Base-by-base conservation (phyloP, 2,888 invertebrate genomes). In the Dicycla oo region DNA sequence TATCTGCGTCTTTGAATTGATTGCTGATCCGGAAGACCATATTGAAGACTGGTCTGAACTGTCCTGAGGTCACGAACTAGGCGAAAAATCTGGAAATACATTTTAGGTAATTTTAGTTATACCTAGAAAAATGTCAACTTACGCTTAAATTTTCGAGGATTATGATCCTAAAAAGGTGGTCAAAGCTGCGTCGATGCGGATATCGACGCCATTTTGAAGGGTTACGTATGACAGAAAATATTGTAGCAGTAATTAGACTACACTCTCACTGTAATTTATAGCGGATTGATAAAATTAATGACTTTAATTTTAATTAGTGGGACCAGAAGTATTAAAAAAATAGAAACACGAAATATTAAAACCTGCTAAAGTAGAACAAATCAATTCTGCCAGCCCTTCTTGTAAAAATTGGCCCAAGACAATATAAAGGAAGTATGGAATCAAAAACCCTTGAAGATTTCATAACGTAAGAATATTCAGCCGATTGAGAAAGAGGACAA, bases 11-110 rank as follows among this genome's bases (percentile, higher is more conserved):
- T 73, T 74, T 13, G 85, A 77, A 47, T 74, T 57, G 8, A 77
- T 11, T 51, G 56, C 86, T 13, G 78, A 70, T 73, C 88, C 90
- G 18, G 88, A 78, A 30, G 94, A 94, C 94, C 93, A 93, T 71
- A 91, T 76, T 3, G 91, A 84, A 92, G 93, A 93, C 78, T 91
- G 90, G 82, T 91, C 91, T 43, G 88, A 88, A 69, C 81, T 86
- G 58, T 87, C 84, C 73, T 93, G 91, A 74, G 93, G 94, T 94
- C 94, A 94, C 88, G 92, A 92, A 73, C 92, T 93, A 38, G 93
- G 88, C 0, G 91, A 84, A 34, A 92, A 74, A 82, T 92, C 94
- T 94, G 91, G 0, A 86, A 92, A 83, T 30, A 80, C 0, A 69
- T 5, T 18, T 23, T 4, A 18, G 4, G n/a, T n/a, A n/a, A n/a